Conservation (phyloP, 1,140 invertebrate genomes). For the Neocloeon triangulifer region DNA sequence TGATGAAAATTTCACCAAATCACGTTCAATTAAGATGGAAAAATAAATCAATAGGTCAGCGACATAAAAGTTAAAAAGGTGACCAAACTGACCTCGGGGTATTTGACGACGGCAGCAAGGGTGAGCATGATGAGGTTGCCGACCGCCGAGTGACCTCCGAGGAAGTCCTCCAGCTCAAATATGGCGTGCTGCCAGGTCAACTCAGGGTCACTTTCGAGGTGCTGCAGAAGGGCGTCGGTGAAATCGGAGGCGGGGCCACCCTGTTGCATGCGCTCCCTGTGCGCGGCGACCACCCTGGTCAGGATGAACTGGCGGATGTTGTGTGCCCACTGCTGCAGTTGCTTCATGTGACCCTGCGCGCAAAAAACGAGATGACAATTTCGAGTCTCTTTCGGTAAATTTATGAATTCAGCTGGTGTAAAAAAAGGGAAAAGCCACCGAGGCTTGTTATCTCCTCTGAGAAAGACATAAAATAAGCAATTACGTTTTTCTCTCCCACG, state of each 20-base stretch:
- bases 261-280: conserved; percentile 18
- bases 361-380: too few relatives aligned
- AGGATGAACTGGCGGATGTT: conserved; percentile 53
- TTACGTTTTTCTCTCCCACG: too few relatives aligned
- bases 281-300: conserved; percentile 39
- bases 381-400: too few relatives aligned
- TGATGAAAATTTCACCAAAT: too few relatives aligned
- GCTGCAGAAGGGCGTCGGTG: conserved; percentile 45
- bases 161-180: conserved; percentile 64
- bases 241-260: conserved; percentile 37
- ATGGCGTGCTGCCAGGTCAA: conserved; percentile 43
- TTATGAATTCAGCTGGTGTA: too few relatives aligned
- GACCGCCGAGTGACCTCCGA: conserved; percentile 70
- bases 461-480: too few relatives aligned
- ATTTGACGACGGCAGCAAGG: conserved; percentile 37
- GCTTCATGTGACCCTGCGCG: conserved; percentile 39
- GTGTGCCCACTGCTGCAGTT: conserved; percentile 39
- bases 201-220: conserved; percentile 31
- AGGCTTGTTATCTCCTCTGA: too few relatives aligned
- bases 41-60: too few relatives aligned
- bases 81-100: conserved; percentile 25
- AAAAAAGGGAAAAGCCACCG: too few relatives aligned
- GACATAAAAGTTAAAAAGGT: too few relatives aligned
- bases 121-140: conserved; percentile 60
- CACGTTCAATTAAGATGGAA: too few relatives aligned